Conservation (phyloP, 2,888 invertebrate genomes). For the Phyllotreta cruciferae region DNA sequence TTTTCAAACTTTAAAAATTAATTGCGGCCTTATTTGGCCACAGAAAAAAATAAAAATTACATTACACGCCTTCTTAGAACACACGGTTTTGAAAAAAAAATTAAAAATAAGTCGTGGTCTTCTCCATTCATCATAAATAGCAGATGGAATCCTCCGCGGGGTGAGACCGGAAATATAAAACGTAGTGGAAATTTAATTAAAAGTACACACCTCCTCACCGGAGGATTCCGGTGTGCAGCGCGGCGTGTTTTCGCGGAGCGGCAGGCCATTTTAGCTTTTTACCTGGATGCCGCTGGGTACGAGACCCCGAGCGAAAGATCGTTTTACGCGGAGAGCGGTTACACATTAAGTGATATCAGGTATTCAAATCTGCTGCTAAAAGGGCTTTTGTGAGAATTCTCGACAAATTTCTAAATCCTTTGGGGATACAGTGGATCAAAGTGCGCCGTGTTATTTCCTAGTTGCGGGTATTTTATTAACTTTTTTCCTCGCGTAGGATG, state of each 20-base stretch:
- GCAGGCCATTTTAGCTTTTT: constrained; percentile 13
- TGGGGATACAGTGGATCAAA: constrained; percentile 16
- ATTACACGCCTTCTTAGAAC: too few species aligned
- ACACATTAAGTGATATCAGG: constrained; percentile 24
- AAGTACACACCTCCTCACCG: constrained; percentile 20
- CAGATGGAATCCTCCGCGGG: too few species aligned
- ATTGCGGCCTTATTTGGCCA: too few species aligned
- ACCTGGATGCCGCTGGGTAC: constrained; percentile 8
- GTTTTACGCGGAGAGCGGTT: constrained; percentile 14
- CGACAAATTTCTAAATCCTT: constrained; percentile 19
- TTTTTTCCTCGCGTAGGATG: neutral
- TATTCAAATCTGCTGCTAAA: constrained; percentile 20
- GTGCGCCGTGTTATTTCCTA: neutral
- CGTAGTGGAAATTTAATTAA: constrained; percentile 28
- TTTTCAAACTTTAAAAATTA: too few species aligned
- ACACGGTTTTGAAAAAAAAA: too few species aligned
- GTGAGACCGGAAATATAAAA: constrained; percentile 9
- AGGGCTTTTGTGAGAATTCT: constrained; percentile 20
- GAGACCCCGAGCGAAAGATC: constrained; percentile 11
- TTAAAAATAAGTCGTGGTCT: too few species aligned
- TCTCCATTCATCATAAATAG: too few species aligned
- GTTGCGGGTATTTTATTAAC: constrained; percentile 10
- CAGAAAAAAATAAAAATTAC: too few species aligned
- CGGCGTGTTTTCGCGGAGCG: constrained; percentile 16
- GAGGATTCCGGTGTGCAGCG: constrained; percentile 20